Evolutionary conservation across 2,888 invertebrate genomes (phyloP).

Genomic region (Onchidella celtica): DNA sequence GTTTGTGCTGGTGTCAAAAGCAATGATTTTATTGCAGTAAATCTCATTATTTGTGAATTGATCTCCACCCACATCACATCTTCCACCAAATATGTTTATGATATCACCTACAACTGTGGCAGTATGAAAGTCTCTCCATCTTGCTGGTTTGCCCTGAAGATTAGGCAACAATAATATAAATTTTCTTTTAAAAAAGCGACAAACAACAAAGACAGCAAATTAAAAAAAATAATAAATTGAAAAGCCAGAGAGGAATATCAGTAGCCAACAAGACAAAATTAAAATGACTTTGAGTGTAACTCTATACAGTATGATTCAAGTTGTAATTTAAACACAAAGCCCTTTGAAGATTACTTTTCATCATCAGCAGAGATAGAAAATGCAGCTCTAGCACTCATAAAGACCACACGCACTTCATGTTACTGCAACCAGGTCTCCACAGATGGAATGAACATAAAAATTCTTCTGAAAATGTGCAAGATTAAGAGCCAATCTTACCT

Average conservation of each 20-base stretch:
- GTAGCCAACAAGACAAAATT: neutral
- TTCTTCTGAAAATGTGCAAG: too few relatives aligned
- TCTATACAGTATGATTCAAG: too few relatives aligned
- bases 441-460: too few relatives aligned
- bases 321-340: too few relatives aligned
- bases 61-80: slow-evolving; percentile 87
- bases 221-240: neutral
- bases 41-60: slow-evolving; percentile 86
- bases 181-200: neutral
- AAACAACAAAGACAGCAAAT: neutral
- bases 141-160: slow-evolving; percentile 84
- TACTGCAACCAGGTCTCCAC: too few relatives aligned
- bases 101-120: slow-evolving; percentile 88
- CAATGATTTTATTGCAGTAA: slow-evolving; percentile 88
- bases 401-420: too few relatives aligned
- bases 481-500: too few relatives aligned
- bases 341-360: too few relatives aligned
- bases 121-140: slow-evolving; percentile 93
- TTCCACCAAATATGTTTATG: slow-evolving; percentile 95
- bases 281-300: too few relatives aligned
- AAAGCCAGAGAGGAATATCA: neutral
- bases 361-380: too few relatives aligned
- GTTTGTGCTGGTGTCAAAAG: slow-evolving; percentile 86
- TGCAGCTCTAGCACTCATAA: too few relatives aligned
- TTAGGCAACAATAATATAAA: neutral